Percentiles rank a stretch among this genome's conserved stretches.
phyloP scores from a whole-genome alignment of 2,113 vertebrate genomes.

The Nibea coibor region DNA sequence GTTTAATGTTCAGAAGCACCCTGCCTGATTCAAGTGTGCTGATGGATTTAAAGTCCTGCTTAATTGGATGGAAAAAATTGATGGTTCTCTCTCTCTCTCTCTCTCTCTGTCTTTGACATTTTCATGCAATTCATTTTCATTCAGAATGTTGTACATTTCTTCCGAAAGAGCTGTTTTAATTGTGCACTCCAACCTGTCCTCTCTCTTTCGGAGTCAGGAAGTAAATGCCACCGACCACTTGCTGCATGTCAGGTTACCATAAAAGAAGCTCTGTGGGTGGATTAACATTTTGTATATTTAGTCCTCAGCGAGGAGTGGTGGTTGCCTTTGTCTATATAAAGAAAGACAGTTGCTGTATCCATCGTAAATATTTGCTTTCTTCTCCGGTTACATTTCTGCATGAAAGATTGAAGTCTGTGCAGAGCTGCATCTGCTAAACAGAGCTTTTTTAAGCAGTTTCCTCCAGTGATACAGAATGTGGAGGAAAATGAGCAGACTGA shows the following conservation, averaged over 20 bases:
- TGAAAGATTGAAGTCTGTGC: neutral
- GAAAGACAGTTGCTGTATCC: neutral
- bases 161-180: constrained; percentile 54
- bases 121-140: constrained; percentile 54
- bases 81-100: constrained; percentile 40
- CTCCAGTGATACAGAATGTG: constrained; percentile 13
- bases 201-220: constrained; percentile 43
- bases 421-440: constrained; percentile 12
- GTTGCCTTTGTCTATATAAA: neutral
- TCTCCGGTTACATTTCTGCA: neutral
- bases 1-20: constrained; percentile 27
- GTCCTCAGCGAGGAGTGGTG: constrained; percentile 16
- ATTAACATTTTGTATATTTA: constrained; percentile 46
- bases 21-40: constrained; percentile 52
- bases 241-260: constrained; percentile 46
- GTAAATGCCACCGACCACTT: constrained; percentile 63
- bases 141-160: constrained; percentile 48
- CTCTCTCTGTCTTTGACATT: constrained; percentile 56
- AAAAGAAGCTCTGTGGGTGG: constrained; percentile 46
- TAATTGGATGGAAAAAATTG: constrained; percentile 61
- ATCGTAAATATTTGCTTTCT: constrained; percentile 12
- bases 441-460: constrained; percentile 25
- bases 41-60: constrained; percentile 64
- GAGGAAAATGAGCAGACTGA: constrained; percentile 25
- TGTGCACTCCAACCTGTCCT: constrained; percentile 56